phyloP scores from a whole-genome alignment of 30 jellyfish, hydroid and myxozoan genomes.

The Catostylus mosaicus region DNA sequence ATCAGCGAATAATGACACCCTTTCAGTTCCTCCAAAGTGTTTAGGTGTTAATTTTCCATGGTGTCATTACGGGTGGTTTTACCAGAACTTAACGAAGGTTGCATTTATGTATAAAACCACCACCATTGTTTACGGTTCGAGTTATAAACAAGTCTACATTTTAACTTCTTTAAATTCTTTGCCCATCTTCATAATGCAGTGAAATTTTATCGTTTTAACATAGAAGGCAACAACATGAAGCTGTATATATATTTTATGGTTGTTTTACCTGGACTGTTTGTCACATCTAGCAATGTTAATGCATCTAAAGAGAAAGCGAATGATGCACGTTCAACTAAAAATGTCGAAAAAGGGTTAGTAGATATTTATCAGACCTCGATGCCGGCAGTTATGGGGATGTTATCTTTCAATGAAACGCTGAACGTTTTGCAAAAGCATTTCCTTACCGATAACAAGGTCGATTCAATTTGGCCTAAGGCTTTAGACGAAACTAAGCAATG shows the following conservation, averaged over 20 bases:
- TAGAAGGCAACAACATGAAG: background rate
- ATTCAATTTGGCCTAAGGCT: conserved; percentile 63
- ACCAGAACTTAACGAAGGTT: background rate
- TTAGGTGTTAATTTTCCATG: too few species aligned
- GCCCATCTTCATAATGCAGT: background rate
- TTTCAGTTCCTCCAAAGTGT: too few species aligned
- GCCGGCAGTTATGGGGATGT: conserved; percentile 76
- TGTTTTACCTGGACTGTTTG: background rate
- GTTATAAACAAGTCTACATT: background rate
- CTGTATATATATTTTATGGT: background rate
- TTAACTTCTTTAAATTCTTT: background rate
- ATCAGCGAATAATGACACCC: too few species aligned
- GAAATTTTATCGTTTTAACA: background rate
- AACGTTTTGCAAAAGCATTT: conserved; percentile 21
- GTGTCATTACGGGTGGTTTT: conserved; percentile 2
- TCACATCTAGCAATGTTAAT: background rate
- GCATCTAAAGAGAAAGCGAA: background rate
- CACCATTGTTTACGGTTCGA: background rate
- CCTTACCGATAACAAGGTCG: conserved; percentile 36
- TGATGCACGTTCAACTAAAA: background rate
- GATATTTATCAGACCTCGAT: conserved; percentile 47
- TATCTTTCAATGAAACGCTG: conserved; percentile 35
- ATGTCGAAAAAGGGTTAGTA: background rate
- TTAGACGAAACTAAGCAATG: conserved; percentile 49
- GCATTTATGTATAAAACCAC: background rate